Percentiles rank a stretch among this genome's conserved stretches.
Evolutionary conservation across 2,113 vertebrate genomes (phyloP).

Genomic region (Pogonocichla stellata): DNA sequence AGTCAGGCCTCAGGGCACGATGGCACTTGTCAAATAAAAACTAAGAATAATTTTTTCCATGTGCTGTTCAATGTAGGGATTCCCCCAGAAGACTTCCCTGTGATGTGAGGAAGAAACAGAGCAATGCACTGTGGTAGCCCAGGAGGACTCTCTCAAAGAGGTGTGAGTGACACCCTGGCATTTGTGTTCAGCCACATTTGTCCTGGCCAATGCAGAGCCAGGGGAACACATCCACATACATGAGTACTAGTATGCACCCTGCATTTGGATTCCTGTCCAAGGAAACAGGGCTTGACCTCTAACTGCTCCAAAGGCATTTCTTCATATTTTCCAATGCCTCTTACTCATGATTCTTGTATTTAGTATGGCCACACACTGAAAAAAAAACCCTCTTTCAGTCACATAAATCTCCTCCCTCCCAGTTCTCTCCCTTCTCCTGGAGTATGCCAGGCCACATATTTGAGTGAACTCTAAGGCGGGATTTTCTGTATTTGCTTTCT

Average conservation of each 20-base stretch:
- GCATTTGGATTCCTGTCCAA: accelerated
- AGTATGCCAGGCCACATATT: not conserved
- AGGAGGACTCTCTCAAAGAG: not conserved
- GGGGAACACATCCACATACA: accelerated
- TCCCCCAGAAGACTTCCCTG: not conserved
- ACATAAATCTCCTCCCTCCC: not conserved
- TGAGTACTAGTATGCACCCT: not conserved
- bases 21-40: not conserved
- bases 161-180: not conserved
- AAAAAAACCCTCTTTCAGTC: not conserved
- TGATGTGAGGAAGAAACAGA: not conserved
- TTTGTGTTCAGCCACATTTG: not conserved
- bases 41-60: not conserved
- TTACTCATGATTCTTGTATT: not conserved
- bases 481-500: not conserved
- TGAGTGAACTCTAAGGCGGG: not conserved
- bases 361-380: not conserved
- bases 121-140: accelerated
- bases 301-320: not conserved
- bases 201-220: not conserved
- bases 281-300: not conserved
- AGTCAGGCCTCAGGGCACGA: not conserved
- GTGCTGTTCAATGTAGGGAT: not conserved
- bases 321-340: not conserved
- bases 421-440: not conserved